Percentiles rank a stretch among this genome's conserved stretches.
Evolutionary conservation across 2,888 invertebrate species (phyloP).

Genomic region (Euproctis similis): DNA sequence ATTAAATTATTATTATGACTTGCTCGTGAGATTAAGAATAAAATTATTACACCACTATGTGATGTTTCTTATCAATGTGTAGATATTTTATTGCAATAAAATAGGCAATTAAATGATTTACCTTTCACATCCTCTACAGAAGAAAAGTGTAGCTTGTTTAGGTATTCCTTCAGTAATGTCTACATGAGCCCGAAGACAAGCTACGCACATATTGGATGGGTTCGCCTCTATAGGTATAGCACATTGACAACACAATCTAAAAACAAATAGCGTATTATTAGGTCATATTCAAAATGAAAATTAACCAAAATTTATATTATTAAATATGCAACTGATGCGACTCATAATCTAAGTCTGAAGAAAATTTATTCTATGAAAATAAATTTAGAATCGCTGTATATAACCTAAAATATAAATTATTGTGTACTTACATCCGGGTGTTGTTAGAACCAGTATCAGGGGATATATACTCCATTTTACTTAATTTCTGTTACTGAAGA

Average conservation of each 20-base stretch:
- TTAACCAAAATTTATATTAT: too few species aligned
- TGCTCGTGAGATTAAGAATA: not conserved
- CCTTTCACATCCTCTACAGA: conserved; percentile 96
- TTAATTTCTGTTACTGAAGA: not conserved
- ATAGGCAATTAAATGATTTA: conserved; percentile 30
- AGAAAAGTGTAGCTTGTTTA: conserved; percentile 92
- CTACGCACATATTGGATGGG: conserved; percentile 97
- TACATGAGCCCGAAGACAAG: conserved; percentile 91
- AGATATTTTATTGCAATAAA: too few species aligned
- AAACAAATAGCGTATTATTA: not conserved
- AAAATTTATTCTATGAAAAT: too few species aligned
- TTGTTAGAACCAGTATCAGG: conserved; percentile 40
- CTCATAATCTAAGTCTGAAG: too few species aligned
- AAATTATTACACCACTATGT: too few species aligned
- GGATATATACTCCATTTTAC: conserved; percentile 59
- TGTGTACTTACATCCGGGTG: conserved; percentile 59
- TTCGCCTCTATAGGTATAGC: conserved; percentile 94
- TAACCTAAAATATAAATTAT: conserved; percentile 22
- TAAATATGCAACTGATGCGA: too few species aligned
- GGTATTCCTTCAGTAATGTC: conserved; percentile 98
- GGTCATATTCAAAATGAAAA: too few species aligned
- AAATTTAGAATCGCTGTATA: not conserved
- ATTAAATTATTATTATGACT: too few species aligned
- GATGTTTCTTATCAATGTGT: too few species aligned
- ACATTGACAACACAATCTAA: conserved; percentile 94